phyloP scores from a whole-genome alignment of 2,888 invertebrate genomes.

The Phortica magna region DNA sequence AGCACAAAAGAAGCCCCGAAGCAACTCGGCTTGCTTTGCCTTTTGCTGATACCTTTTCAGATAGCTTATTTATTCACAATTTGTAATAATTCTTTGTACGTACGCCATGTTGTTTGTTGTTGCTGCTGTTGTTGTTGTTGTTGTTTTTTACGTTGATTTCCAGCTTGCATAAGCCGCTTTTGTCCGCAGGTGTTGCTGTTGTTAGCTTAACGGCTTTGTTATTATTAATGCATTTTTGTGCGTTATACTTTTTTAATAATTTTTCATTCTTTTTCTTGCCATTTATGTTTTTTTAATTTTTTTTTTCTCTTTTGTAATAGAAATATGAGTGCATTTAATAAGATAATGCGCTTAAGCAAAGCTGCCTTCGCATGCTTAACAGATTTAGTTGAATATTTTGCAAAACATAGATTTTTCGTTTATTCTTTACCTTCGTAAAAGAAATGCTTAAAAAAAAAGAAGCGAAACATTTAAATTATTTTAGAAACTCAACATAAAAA shows the following conservation, averaged over 20 bases:
- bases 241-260: constrained; percentile 24
- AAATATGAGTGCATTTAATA: constrained; percentile 1
- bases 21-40: constrained; percentile 44
- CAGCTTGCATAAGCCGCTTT: constrained; percentile 63
- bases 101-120: neutral
- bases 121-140: neutral
- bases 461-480: neutral
- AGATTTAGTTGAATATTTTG: neutral
- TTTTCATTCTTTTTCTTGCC: constrained; percentile 4
- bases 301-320: neutral
- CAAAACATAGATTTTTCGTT: neutral
- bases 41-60: neutral
- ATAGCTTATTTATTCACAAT: constrained; percentile 26
- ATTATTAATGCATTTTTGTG: constrained; percentile 45
- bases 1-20: constrained; percentile 10
- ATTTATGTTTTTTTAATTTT: too few relatives aligned
- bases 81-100: constrained; percentile 28
- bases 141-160: constrained; percentile 34
- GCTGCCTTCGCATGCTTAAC: neutral
- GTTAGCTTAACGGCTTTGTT: constrained; percentile 64
- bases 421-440: neutral
- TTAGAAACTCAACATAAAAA: neutral
- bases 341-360: constrained; percentile 14
- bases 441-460: neutral
- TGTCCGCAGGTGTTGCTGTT: constrained; percentile 70